phyloP scores from a whole-genome alignment of 1,140 invertebrate species.

The Mesaphorura yosii region DNA sequence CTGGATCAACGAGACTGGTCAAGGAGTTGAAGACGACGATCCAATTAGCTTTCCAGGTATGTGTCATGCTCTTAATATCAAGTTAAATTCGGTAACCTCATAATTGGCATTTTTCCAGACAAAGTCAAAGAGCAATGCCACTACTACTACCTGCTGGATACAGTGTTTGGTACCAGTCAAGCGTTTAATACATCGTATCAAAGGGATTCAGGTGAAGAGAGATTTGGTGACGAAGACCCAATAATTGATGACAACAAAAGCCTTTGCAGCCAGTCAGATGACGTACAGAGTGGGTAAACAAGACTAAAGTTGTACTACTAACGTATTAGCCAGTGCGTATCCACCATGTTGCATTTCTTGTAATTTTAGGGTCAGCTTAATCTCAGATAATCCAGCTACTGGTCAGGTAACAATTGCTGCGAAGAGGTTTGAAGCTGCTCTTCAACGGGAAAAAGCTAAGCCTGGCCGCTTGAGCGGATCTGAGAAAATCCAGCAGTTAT shows the following conservation, averaged over 20 bases:
- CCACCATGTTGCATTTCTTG: too few species aligned
- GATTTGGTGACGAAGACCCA: not conserved
- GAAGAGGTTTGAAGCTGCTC: not conserved
- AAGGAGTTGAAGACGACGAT: not conserved
- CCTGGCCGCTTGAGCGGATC: not conserved
- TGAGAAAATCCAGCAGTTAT: not conserved
- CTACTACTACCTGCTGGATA: not conserved
- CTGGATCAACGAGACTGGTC: not conserved
- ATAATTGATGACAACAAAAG: not conserved
- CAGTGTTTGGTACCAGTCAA: not conserved
- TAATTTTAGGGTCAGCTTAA: too few species aligned
- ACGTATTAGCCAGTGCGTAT: not conserved
- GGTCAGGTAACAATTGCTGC: too few species aligned
- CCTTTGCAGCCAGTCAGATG: not conserved
- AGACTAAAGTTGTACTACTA: not conserved
- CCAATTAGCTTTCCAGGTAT: not conserved
- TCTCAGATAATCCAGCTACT: too few species aligned
- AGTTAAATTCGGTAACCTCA: not conserved
- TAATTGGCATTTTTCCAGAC: not conserved
- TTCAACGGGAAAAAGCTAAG: not conserved
- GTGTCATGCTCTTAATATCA: not conserved
- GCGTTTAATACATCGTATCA: not conserved
- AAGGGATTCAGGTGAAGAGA: not conserved
- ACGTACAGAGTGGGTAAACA: not conserved
- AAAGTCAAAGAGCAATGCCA: not conserved